These are phyloP conservation scores for Natrix natrix DNA, from an alignment of 2,797 vertebrate genomes.

Conservation along the genomic window DNA sequence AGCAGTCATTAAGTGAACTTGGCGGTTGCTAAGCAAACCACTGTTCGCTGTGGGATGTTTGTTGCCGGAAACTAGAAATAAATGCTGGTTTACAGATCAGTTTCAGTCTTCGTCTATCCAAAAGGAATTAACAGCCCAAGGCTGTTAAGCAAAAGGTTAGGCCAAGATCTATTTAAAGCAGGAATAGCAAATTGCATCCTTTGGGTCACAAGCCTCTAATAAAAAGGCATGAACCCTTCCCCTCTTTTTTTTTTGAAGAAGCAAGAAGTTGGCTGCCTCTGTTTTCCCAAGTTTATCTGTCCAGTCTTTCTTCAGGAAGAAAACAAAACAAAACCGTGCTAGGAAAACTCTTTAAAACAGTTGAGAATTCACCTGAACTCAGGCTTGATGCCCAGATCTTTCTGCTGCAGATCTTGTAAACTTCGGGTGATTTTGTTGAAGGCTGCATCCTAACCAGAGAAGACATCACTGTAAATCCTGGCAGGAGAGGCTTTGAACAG, in stretches of 20 bases:
- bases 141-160: not conserved
- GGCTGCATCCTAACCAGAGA: conserved; percentile 82
- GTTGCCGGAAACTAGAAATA: not conserved
- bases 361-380: conserved; percentile 85
- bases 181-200: not conserved
- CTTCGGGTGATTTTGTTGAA: conserved; percentile 96
- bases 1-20: not conserved
- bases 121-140: not conserved
- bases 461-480: not conserved
- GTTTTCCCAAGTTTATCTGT: not conserved
- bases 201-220: not conserved
- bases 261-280: no score
- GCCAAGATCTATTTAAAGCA: not conserved
- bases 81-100: not conserved
- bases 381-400: conserved; percentile 90
- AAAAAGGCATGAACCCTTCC: not conserved
- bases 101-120: not conserved
- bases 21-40: not conserved
- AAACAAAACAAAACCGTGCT: not conserved
- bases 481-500: not conserved
- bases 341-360: not conserved
- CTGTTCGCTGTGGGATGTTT: not conserved
- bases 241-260: not conserved
- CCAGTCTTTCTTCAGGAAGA: not conserved
- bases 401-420: conserved; percentile 95